A percentile compares a stretch with the other conserved stretches of the same genome.
These are phyloP conservation scores for Prionailurus bengalensis DNA, from an alignment of 2,113 vertebrate species.

Conservation along the genomic window DNA sequence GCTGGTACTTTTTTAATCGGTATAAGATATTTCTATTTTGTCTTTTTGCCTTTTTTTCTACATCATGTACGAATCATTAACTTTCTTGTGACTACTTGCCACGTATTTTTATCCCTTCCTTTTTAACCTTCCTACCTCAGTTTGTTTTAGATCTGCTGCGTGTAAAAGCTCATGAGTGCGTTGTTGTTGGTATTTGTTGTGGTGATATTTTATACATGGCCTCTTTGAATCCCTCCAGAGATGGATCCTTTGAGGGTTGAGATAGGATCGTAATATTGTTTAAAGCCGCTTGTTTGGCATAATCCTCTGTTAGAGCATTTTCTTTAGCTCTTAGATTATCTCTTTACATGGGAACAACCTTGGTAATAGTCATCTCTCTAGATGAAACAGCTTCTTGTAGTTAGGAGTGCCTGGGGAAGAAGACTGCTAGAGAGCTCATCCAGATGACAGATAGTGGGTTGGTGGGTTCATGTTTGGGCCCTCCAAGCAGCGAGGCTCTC, in stretches of 20 bases:
- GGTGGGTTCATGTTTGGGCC: no score
- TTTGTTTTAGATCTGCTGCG: not conserved
- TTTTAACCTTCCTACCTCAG: not conserved
- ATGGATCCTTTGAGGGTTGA: not conserved
- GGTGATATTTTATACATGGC: not conserved
- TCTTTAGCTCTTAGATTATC: not conserved
- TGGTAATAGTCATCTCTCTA: not conserved
- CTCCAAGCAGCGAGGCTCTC: not conserved
- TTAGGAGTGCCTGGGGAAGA: not conserved
- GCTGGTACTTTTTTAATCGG: not conserved
- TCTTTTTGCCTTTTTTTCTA: not conserved
- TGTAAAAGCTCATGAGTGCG: not conserved
- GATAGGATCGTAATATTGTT: not conserved
- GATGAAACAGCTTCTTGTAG: not conserved
- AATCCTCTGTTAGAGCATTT: not conserved
- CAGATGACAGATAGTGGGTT: accelerated
- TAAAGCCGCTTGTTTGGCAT: not conserved
- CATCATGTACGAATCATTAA: not conserved
- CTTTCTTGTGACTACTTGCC: not conserved
- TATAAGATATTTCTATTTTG: not conserved
- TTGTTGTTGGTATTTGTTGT: not conserved
- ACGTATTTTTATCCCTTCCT: not conserved
- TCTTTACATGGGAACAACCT: not conserved
- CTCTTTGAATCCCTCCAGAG: not conserved
- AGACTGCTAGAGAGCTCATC: not conserved